Evolutionary conservation across 2,113 vertebrate species (phyloP).

Genomic region (Clarias macrocephalus): DNA sequence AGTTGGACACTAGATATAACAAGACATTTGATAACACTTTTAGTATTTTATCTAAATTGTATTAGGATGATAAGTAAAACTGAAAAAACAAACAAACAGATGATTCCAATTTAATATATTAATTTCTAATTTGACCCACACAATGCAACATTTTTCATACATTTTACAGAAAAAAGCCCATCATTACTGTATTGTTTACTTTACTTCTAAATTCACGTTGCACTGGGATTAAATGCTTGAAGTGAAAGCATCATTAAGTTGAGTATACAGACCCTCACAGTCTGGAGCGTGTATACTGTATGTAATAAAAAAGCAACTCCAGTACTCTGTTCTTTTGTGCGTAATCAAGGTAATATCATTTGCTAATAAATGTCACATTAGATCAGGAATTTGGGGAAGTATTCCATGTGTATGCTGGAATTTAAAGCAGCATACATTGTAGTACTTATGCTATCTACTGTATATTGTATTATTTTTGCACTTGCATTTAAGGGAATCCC

Average conservation of each 20-base stretch:
- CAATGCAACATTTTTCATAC: background rate
- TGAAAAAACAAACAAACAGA: background rate
- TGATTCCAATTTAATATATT: background rate
- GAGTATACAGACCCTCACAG: background rate
- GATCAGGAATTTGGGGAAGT: background rate
- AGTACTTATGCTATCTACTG: background rate
- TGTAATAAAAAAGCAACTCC: background rate
- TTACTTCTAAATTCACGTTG: background rate
- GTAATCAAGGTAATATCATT: background rate
- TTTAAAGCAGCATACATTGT: background rate
- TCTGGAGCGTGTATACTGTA: background rate
- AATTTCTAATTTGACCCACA: background rate
- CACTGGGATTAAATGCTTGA: background rate
- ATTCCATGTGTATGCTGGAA: background rate
- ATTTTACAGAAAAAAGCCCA: background rate
- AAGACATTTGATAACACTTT: background rate
- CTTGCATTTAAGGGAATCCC: background rate
- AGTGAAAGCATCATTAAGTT: background rate
- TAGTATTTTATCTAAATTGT: background rate
- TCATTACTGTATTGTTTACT: background rate
- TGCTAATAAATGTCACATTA: background rate
- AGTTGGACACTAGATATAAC: background rate
- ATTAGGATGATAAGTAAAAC: background rate
- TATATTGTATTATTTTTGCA: background rate
- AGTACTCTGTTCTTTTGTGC: background rate